Evolutionary conservation across 2,113 vertebrate genomes (phyloP), one percentile per base, ranked within the genome.

Genomic region (Eclectus roratus): DNA sequence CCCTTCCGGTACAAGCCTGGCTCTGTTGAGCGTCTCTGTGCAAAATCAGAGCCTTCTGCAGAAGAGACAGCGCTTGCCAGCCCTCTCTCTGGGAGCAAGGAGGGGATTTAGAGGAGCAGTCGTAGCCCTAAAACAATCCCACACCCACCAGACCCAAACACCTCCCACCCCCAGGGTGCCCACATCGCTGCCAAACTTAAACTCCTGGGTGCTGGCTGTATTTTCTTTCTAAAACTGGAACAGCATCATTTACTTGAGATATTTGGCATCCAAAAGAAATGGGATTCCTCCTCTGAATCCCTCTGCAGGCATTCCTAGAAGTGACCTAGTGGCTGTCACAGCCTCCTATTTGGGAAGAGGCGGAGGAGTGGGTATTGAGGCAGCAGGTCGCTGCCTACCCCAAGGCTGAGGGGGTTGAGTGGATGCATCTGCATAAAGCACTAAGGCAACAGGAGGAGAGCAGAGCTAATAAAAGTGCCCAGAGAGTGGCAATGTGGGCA

Each of bases 391-490:
- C 68, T 89, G 84, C 95, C 43, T 84, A 80, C 81, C 79, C 70
- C 21, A 23, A 41, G 58, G 71, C 2, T 46, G 80, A 70, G 20
- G 23, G 17, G 43, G 39, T 10, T 60, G 91, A 89, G 86, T 91
- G 72, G 56, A 83, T 66, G 89, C 85, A 28, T 55, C 53, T 25
- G 66, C 81, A 64, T 43, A 68, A 94, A 94, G 64, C 15, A n/a
- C 64, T 74, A 35, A 93, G 61, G 89, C 65, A 94, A 17, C 28
- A 8, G 77, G 80, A 84, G 92, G 43, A 89, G 86, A 33, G 39
- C 69, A 96, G 43, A 87, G 86, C 95, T 92, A 78, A 81, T 47
- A 47, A 84, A 91, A 93, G 76, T 92, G 93, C 60, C 94, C 89
- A n/a, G 46, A 88, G 87, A 55, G 60, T 60, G 78, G 58, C 87